These are phyloP conservation scores for Camelus bactrianus DNA, from an alignment of 2,113 vertebrate genomes.

Conservation along the genomic window DNA sequence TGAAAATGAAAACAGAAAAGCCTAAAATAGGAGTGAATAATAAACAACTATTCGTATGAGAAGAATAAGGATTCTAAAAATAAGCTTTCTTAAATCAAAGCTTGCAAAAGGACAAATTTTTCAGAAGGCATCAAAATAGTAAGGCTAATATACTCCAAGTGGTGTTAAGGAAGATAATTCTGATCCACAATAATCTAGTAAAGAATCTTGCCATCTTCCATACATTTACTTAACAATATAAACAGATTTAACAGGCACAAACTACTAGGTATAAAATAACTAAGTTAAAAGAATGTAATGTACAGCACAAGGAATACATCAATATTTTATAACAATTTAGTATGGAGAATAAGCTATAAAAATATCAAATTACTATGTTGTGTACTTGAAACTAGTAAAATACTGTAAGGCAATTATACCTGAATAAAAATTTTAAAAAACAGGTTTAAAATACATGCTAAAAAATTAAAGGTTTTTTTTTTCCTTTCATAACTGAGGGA, in stretches of 20 bases:
- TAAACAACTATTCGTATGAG: background rate
- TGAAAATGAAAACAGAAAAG: background rate
- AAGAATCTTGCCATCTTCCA: background rate
- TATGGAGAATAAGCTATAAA: background rate
- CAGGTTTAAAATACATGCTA: background rate
- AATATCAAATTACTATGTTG: background rate
- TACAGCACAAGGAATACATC: background rate
- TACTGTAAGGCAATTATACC: background rate
- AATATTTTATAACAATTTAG: background rate
- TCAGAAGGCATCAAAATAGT: background rate
- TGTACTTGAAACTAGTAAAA: background rate
- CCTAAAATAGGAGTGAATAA: background rate
- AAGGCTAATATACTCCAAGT: background rate
- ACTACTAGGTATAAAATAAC: background rate
- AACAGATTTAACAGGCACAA: background rate
- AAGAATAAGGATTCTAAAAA: background rate
- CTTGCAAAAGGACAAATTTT: background rate
- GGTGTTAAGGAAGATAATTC: background rate
- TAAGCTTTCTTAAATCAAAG: background rate
- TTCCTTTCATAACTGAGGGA: background rate
- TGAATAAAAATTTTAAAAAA: background rate
- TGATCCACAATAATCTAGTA: background rate
- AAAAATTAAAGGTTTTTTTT: background rate
- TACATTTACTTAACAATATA: background rate
- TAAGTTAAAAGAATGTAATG: background rate